Percentiles rank a stretch among this genome's conserved stretches.
Conservation (phyloP, 2,888 invertebrate genomes). For the Galeruca laticollis region DNA sequence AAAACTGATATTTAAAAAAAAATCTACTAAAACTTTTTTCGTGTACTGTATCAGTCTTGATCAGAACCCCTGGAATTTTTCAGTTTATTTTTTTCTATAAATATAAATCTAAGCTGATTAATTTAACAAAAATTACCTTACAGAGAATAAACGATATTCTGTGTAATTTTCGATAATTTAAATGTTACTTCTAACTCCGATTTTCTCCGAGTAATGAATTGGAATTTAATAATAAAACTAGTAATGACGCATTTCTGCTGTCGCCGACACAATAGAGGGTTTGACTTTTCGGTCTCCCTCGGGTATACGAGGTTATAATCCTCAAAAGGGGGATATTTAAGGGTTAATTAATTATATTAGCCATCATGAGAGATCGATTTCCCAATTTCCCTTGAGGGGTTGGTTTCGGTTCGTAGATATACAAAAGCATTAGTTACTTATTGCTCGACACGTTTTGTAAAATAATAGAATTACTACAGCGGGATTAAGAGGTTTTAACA, state of each 20-base stretch:
- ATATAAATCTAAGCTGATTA: no score
- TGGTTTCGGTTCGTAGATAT: neutral
- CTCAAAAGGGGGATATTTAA: conserved; percentile 27
- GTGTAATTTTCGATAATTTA: no score
- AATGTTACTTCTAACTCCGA: no score
- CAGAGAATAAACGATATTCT: no score
- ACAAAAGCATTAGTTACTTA: conserved; percentile 7
- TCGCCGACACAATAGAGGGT: neutral
- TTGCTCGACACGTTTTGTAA: conserved; percentile 5
- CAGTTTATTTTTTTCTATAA: no score
- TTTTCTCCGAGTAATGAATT: no score
- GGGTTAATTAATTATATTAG: conserved; percentile 31
- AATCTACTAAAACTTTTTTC: no score
- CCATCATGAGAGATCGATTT: conserved; percentile 27
- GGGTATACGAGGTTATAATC: conserved; percentile 13
- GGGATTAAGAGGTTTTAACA: neutral
- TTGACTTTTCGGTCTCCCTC: conserved; percentile 24
- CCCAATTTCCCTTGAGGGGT: conserved; percentile 24
- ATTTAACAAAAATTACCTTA: no score
- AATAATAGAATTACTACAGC: neutral
- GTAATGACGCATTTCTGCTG: conserved; percentile 6
- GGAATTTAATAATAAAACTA: conserved; percentile 12
- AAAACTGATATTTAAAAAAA: no score
- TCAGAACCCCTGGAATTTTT: no score
- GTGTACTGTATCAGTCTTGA: no score